Percentiles rank a stretch among this genome's conserved stretches.
These are phyloP conservation scores for Cryptoblepharus egeriae DNA, from an alignment of 2,797 vertebrate species.

Conservation along the genomic window DNA sequence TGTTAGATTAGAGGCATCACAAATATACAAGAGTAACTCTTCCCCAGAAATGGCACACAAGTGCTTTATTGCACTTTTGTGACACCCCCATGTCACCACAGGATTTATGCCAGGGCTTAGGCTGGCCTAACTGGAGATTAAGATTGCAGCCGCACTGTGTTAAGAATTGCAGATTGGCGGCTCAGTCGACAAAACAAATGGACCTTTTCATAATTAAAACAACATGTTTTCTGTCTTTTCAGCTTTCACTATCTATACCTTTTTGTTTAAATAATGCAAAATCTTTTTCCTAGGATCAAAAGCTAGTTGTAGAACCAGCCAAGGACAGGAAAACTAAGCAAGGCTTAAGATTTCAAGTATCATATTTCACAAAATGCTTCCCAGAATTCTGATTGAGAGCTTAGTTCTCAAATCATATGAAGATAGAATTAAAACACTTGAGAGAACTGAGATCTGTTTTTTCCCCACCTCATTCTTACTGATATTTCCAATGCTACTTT, in stretches of 20 bases:
- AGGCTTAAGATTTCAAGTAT: constrained; percentile 9
- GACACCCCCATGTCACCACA: no score
- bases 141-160: no score
- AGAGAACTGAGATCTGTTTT: neutral
- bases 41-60: no score
- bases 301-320: neutral
- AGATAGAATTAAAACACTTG: neutral
- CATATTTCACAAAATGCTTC: neutral
- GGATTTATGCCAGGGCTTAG: no score
- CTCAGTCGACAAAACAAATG: neutral
- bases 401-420: constrained; percentile 9
- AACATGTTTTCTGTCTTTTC: neutral
- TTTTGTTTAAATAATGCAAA: constrained; percentile 17
- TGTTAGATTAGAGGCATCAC: neutral
- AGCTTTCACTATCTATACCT: constrained; percentile 16
- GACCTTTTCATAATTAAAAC: constrained; percentile 4
- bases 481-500: neutral
- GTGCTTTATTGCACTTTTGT: no score
- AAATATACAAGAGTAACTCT: neutral
- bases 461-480: neutral
- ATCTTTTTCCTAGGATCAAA: constrained; percentile 17
- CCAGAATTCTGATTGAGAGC: neutral
- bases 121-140: no score
- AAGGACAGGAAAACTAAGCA: constrained; percentile 7
- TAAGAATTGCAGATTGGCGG: no score